Base-by-base conservation (phyloP, 1,140 invertebrate genomes). In the Mizuhopecten yessoensis region DNA sequence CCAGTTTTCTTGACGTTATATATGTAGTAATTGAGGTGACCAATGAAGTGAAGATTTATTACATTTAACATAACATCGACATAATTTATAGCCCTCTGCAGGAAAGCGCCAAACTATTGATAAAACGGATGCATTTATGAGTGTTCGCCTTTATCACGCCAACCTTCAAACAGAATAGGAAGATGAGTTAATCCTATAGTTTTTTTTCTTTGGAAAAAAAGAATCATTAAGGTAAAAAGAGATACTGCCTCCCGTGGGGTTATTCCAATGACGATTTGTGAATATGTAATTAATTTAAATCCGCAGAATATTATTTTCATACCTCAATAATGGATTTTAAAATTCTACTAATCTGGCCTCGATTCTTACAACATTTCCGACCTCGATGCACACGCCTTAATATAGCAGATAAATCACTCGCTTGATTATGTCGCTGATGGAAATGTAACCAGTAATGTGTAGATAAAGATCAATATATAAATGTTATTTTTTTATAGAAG, bases 201-300 rank as follows among this genome's bases (percentile, higher is more conserved):
- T 1, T 29, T 29, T 3, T 75, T 75, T 29, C 57, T 17, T n/a
- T 75, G 23, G 57, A n/a, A 75, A 29, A 75, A 75, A 75, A 75
- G 57, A 75, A 75, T 29, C n/a, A 29, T 75, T 75, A 0, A 75
- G 57, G 57, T 75, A 29, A 29, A 75, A 75, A n/a, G 11, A 75
- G n/a, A 75, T 29, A 3, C 3, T 5, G 5, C 1, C n/a, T 29
- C 57, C 57, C 1, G 5, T n/a, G 57, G 57, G 57, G 17, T 15
- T 45, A 5, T 75, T 29, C 57, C 9, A 29, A 3, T 75, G n/a
- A 75, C n/a, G 57, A 29, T 75, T 29, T 75, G 1, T 29, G 57
- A 75, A 75, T 75, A 75, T 75, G n/a, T 75, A 29, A 75, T 75
- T 75, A 75, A 75, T n/a, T 75, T 75, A n/a, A 75, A 75, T 75